phyloP scores from a whole-genome alignment of 2,888 invertebrate species.

The Timema cristinae region DNA sequence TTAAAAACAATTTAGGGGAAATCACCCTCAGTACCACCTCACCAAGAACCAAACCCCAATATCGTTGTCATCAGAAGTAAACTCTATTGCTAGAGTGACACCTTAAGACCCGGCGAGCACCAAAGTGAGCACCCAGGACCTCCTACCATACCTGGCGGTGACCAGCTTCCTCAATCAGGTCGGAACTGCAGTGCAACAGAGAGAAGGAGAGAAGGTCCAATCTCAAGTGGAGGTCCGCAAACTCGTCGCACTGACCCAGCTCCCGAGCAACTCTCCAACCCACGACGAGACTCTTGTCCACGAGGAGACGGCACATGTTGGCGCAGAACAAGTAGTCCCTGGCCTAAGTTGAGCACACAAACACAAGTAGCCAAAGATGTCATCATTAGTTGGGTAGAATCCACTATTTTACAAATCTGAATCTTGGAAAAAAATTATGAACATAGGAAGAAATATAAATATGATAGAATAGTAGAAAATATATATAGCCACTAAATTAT shows the following conservation, averaged over 20 bases:
- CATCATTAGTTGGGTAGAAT: neutral
- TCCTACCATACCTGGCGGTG: conserved; percentile 33
- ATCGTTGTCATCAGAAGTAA: too few species aligned
- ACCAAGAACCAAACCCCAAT: too few species aligned
- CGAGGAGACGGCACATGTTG: conserved; percentile 48
- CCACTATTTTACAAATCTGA: too few species aligned
- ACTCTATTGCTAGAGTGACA: too few species aligned
- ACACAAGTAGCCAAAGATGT: neutral
- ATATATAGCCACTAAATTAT: too few species aligned
- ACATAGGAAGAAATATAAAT: neutral
- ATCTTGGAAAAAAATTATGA: too few species aligned
- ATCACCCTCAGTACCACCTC: too few species aligned
- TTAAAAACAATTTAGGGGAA: too few species aligned
- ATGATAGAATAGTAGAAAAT: too few species aligned
- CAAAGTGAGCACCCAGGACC: neutral
- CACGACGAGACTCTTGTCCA: conserved; percentile 47
- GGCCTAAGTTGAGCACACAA: conserved; percentile 35
- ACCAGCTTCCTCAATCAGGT: conserved; percentile 43
- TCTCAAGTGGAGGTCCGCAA: conserved; percentile 41
- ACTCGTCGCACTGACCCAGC: conserved; percentile 50
- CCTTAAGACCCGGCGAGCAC: too few species aligned
- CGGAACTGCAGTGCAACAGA: conserved; percentile 45
- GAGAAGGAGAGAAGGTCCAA: conserved; percentile 46
- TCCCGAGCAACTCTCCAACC: conserved; percentile 53
- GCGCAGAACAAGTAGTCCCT: conserved; percentile 48